A percentile compares a stretch with the other conserved stretches of the same genome.
phyloP scores from a whole-genome alignment of 2,888 invertebrate genomes.

The Platycheirus albimanus region DNA sequence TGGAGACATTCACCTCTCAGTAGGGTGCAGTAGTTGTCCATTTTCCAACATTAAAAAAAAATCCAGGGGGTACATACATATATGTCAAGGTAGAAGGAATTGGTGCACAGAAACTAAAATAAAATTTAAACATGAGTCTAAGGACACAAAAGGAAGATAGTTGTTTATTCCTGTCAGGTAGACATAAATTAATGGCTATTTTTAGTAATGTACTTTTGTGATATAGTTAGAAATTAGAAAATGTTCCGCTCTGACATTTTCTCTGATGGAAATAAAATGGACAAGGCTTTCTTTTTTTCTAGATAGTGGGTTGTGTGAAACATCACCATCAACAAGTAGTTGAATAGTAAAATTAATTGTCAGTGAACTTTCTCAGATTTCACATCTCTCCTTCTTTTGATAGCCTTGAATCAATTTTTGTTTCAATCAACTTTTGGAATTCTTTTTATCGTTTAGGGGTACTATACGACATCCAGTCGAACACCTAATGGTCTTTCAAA shows the following conservation, averaged over 20 bases:
- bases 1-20: slow-evolving; percentile 20
- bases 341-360: no score
- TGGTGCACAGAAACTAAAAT: slow-evolving; percentile 11
- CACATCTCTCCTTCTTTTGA: background rate
- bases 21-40: slow-evolving; percentile 20
- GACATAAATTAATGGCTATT: slow-evolving; percentile 49
- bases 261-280: background rate
- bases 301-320: slow-evolving; percentile 14
- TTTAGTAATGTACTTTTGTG: slow-evolving; percentile 50
- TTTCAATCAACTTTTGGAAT: background rate
- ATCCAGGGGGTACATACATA: background rate
- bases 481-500: slow-evolving; percentile 2
- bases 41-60: slow-evolving; percentile 2
- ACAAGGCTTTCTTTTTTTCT: background rate
- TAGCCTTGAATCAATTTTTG: background rate
- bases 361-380: no score
- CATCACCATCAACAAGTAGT: slow-evolving; percentile 15
- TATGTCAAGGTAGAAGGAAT: background rate
- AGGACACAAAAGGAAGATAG: slow-evolving; percentile 11
- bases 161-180: slow-evolving; percentile 49
- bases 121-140: slow-evolving; percentile 15
- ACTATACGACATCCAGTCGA: background rate
- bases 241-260: background rate
- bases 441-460: background rate
- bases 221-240: slow-evolving; percentile 50